These are phyloP conservation scores for Hephaestus fuliginosus DNA, from an alignment of 2,797 vertebrate species.

Conservation along the genomic window DNA sequence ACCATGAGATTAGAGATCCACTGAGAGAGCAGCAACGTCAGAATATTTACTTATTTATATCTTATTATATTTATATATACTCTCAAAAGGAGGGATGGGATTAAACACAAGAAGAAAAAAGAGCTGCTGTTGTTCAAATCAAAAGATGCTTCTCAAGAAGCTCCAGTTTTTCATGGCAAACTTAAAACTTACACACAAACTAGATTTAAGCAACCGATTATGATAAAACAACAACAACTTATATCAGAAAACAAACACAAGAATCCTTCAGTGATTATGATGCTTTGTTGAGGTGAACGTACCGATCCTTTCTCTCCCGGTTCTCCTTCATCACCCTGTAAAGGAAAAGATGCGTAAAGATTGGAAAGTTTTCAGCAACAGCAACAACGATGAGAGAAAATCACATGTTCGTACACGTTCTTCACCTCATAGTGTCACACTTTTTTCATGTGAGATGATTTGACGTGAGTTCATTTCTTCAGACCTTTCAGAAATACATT, in stretches of 20 bases:
- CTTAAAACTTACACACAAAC: neutral
- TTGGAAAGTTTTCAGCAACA: neutral
- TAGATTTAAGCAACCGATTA: neutral
- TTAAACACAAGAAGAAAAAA: neutral
- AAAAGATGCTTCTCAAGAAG: neutral
- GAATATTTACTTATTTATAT: neutral
- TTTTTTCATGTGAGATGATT: neutral
- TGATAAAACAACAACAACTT: too few relatives aligned
- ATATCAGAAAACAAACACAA: too few relatives aligned
- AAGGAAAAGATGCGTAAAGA: neutral
- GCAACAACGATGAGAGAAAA: neutral
- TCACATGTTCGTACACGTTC: neutral
- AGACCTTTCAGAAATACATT: neutral
- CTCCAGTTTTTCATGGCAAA: neutral
- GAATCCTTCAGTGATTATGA: too few relatives aligned
- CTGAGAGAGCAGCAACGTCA: neutral
- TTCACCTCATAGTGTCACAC: neutral
- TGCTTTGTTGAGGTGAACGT: constrained; percentile 73
- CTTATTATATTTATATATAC: neutral
- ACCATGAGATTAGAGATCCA: too few relatives aligned
- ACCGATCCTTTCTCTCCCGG: constrained; percentile 95
- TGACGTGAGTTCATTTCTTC: neutral
- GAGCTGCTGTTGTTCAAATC: neutral
- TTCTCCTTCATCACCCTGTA: constrained; percentile 93
- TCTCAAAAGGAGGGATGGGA: neutral